Evolutionary conservation across 2,888 invertebrate species (phyloP).

Genomic region (Leptothorax acervorum): DNA sequence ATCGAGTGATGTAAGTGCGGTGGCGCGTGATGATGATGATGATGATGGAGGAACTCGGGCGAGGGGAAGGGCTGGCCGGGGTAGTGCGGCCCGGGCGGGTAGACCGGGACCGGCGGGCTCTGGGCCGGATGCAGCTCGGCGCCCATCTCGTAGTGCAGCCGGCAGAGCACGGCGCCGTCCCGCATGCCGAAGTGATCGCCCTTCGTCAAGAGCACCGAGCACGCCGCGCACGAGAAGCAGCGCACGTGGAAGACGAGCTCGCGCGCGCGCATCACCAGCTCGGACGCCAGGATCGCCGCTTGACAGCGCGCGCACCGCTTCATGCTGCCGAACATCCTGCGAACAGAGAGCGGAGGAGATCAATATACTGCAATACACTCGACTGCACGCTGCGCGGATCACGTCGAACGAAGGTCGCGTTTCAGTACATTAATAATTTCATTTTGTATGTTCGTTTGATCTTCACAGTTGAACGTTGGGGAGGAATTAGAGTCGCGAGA

Average conservation of each 20-base stretch:
- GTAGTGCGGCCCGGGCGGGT: conserved; percentile 84
- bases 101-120: conserved; percentile 84
- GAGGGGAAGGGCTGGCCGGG: conserved; percentile 87
- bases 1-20: conserved; percentile 82
- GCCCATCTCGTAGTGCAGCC: conserved; percentile 90
- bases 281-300: conserved; percentile 94
- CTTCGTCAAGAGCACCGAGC: conserved; percentile 94
- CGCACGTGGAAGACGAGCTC: conserved; percentile 97
- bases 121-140: conserved; percentile 84
- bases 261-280: conserved; percentile 97
- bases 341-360: conserved; percentile 64
- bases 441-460: neutral
- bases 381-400: neutral
- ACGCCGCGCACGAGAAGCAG: conserved; percentile 97
- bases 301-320: conserved; percentile 96
- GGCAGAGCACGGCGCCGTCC: conserved; percentile 95
- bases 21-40: conserved; percentile 72
- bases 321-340: conserved; percentile 94
- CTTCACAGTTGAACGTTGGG: neutral
- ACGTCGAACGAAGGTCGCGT: neutral
- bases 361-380: neutral
- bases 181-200: conserved; percentile 98
- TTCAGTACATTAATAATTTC: neutral
- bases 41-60: conserved; percentile 85
- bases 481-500: neutral